Conservation (phyloP, 2,113 vertebrate species). For the Oryctolagus cuniculus region mOryCun1.1 NC_091449.1:53747001-53747500, state of each 20-base stretch:
- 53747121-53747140: slow-evolving; percentile 88
- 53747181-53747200: slow-evolving; percentile 77
- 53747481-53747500: slow-evolving; percentile 33
- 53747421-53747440: background rate
- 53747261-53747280: slow-evolving; percentile 79
- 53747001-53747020: slow-evolving; percentile 61
- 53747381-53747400: slow-evolving; percentile 31
- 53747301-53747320: slow-evolving; percentile 78
- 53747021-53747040: slow-evolving; percentile 83
- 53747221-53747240: slow-evolving; percentile 81
- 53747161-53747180: slow-evolving; percentile 79
- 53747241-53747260: slow-evolving; percentile 80
- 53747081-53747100: slow-evolving; percentile 88
- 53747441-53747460: slow-evolving; percentile 49
- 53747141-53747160: slow-evolving; percentile 61
- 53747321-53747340: slow-evolving; percentile 56
- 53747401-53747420: background rate
- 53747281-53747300: slow-evolving; percentile 63
- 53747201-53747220: slow-evolving; percentile 75
- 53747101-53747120: slow-evolving; percentile 87
- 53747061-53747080: slow-evolving; percentile 88
- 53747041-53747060: slow-evolving; percentile 87
- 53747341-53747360: slow-evolving; percentile 55
- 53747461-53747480: slow-evolving; percentile 55
- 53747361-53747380: background rate